Evolutionary conservation across 2,888 invertebrate species (phyloP).

Genomic region (Temnothorax unifasciatus): DNA sequence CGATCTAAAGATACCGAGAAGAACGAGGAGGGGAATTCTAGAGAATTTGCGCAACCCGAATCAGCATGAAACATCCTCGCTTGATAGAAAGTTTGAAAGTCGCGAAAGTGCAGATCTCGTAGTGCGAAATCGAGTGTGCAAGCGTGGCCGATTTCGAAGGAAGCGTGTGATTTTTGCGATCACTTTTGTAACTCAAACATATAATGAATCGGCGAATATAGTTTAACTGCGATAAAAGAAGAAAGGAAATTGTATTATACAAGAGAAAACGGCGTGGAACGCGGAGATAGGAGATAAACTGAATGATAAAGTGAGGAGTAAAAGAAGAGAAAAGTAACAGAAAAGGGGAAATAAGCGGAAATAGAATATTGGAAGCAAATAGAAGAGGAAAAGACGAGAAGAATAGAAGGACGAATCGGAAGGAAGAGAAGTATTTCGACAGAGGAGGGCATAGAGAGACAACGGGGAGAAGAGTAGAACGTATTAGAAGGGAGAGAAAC

Average conservation of each 20-base stretch:
- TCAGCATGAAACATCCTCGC: neutral
- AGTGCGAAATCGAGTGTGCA: neutral
- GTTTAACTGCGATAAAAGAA: neutral
- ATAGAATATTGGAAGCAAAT: neutral
- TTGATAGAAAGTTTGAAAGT: conserved; percentile 49
- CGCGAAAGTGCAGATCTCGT: conserved; percentile 11
- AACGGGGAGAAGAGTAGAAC: neutral
- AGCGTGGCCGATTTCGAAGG: neutral
- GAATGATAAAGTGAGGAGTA: neutral
- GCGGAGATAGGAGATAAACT: neutral
- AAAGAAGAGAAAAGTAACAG: neutral
- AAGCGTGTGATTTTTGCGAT: conserved; percentile 2
- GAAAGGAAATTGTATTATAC: neutral
- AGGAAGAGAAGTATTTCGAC: neutral
- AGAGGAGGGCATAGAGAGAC: neutral
- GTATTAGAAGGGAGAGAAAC: neutral
- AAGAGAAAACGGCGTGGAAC: neutral
- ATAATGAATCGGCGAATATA: neutral
- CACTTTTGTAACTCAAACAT: neutral
- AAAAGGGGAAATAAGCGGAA: too few species aligned
- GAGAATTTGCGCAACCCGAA: conserved; percentile 22
- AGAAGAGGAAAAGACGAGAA: neutral
- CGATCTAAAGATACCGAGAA: conserved; percentile 17
- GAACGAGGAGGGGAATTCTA: neutral
- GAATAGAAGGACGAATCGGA: neutral